Evolutionary conservation across 2,888 invertebrate species (phyloP).

Genomic region (Pammene fasciana): DNA sequence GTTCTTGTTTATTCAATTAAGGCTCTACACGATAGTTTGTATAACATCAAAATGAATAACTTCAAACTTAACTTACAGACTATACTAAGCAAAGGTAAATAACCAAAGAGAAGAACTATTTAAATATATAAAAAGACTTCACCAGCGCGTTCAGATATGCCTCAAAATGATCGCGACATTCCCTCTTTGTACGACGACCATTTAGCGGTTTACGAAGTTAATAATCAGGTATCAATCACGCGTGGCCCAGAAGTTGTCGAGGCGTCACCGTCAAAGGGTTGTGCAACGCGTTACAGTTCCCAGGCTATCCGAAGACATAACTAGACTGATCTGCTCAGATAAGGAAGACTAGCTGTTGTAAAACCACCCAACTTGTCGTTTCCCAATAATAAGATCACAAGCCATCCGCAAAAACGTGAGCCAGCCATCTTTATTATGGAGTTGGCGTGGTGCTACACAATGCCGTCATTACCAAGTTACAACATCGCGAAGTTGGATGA

Average conservation of each 20-base stretch:
- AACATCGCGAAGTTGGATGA: conserved; percentile 52
- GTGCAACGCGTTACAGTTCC: conserved; percentile 74
- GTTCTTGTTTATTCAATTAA: no score
- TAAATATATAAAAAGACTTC: no score
- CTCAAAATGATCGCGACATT: no score
- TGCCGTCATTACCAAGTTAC: conserved; percentile 73
- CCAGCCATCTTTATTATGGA: conserved; percentile 63
- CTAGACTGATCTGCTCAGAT: conserved; percentile 70
- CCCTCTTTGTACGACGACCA: no score
- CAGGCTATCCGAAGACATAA: conserved; percentile 75
- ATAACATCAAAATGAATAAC: no score
- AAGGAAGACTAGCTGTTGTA: conserved; percentile 62
- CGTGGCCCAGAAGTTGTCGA: conserved; percentile 12
- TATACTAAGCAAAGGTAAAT: no score
- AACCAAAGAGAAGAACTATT: no score
- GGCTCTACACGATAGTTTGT: no score
- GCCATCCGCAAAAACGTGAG: conserved; percentile 77
- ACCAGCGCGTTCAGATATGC: no score
- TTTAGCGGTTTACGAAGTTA: conserved; percentile 3
- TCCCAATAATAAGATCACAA: conserved; percentile 75
- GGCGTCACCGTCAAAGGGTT: conserved; percentile 47
- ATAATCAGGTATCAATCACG: conserved; percentile 26
- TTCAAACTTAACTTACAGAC: no score
- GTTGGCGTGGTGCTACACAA: conserved; percentile 67
- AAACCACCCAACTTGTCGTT: conserved; percentile 65